phyloP scores from a whole-genome alignment of 2,888 invertebrate genomes.

The Arctia plantaginis region DNA sequence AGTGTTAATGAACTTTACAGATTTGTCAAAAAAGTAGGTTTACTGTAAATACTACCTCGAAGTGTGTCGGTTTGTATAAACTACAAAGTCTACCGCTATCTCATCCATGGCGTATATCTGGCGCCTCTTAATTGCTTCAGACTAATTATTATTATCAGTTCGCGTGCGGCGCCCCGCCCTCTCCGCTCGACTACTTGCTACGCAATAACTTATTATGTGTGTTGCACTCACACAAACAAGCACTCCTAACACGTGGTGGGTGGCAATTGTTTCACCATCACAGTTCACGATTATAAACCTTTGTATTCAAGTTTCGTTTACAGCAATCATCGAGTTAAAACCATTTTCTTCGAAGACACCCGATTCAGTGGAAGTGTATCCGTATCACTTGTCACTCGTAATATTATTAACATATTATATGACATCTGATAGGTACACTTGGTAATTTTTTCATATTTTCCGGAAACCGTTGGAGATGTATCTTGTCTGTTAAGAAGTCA shows the following conservation, averaged over 20 bases:
- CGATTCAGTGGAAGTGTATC: slow-evolving; percentile 31
- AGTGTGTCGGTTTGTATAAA: slow-evolving; percentile 51
- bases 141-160: slow-evolving; percentile 84
- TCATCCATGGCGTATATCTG: slow-evolving; percentile 79
- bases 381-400: slow-evolving; percentile 32
- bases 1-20: neutral
- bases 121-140: slow-evolving; percentile 84
- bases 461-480: slow-evolving; percentile 12
- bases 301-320: slow-evolving; percentile 35
- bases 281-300: slow-evolving; percentile 47
- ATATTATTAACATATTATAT: slow-evolving; percentile 24
- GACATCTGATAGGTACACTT: slow-evolving; percentile 30
- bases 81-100: slow-evolving; percentile 65
- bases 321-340: slow-evolving; percentile 35
- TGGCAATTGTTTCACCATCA: slow-evolving; percentile 51
- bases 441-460: slow-evolving; percentile 22
- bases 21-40: slow-evolving; percentile 41
- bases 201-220: slow-evolving; percentile 58
- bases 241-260: slow-evolving; percentile 64
- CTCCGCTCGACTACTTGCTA: slow-evolving; percentile 61
- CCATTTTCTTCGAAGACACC: slow-evolving; percentile 34
- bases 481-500: slow-evolving; percentile 22
- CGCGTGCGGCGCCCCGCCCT: slow-evolving; percentile 75
- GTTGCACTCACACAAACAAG: slow-evolving; percentile 40
- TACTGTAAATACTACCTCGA: slow-evolving; percentile 52